Evolutionary conservation across 1,140 invertebrate species (phyloP), one percentile per base, ranked within the genome.

Genomic region (Drosophila lowei): DNA sequence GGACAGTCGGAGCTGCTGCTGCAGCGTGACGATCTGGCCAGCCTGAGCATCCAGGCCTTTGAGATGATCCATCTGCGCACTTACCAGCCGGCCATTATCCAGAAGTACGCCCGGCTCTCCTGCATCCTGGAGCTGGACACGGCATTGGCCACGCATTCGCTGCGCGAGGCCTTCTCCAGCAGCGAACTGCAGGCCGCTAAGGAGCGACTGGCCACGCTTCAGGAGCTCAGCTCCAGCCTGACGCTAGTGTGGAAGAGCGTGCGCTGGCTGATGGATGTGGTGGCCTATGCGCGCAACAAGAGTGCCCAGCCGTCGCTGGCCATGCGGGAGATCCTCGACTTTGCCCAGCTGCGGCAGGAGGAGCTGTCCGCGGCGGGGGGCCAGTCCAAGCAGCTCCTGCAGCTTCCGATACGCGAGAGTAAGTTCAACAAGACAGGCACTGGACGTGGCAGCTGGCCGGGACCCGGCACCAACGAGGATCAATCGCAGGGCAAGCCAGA

Each of bases 241-340:
- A 97, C 98, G 74, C 90, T 93, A 0, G 94, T 97, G 1, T 99
- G 98, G 98, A 98, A 98, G 89, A 95, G 95, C 21, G 95, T 97
- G 3, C 94, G 98, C 11, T 99, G 98, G 98, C 93, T 99, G 1
- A 97, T 98, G 94, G 97, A 99, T 80, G 95, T 98, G 2, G 96
- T 99, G 42, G 95, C 96, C 1, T 98, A 97, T 89, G 97, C 98
- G 1, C 93, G 98, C 58, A 98, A 98, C 88, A 95, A 96, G 78
- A 93, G 89, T 38, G 90, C 81, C 0, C 84, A 88, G 13, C 72
- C 78, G 6, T 68, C 78, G 6, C 18, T 80, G 21, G 65, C 79
- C 11, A 91, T 91, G 83, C 76, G 72, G 0, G 89, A 91, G 8
- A 80, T 91, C 2, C 73, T 91, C 4, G 79, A 90, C 23, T 90